Conservation (phyloP, 2,113 vertebrate genomes). For the Athene cunicularia region DNA sequence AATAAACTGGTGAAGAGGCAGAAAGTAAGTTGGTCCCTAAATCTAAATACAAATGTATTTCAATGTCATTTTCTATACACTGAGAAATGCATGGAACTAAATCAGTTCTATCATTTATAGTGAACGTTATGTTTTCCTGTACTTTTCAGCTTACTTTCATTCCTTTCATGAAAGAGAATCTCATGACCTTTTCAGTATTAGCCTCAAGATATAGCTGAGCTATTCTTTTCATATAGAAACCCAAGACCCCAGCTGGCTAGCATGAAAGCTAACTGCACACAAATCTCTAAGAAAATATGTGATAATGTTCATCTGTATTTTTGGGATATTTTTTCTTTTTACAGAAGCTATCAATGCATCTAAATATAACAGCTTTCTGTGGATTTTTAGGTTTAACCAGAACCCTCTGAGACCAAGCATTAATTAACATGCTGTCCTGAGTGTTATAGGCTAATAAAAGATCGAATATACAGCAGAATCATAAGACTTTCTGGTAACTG, state of each 20-base stretch:
- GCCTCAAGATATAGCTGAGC: conserved; percentile 65
- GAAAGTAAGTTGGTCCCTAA: conserved; percentile 40
- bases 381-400: conserved; percentile 22
- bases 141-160: conserved; percentile 62
- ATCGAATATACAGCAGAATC: conserved; percentile 1
- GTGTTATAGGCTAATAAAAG: conserved; percentile 43
- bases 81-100: conserved; percentile 45
- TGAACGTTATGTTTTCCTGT: conserved; percentile 45
- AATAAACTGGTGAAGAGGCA: conserved; percentile 53
- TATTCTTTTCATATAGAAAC: conserved; percentile 67
- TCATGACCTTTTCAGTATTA: conserved; percentile 68
- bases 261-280: conserved; percentile 53
- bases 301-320: conserved; percentile 53
- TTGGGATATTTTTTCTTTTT: background rate
- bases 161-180: conserved; percentile 63
- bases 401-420: background rate
- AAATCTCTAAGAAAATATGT: conserved; percentile 64
- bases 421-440: conserved; percentile 56
- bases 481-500: conserved; percentile 11
- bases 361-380: conserved; percentile 39
- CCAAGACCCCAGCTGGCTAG: conserved; percentile 62
- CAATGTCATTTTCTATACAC: conserved; percentile 56
- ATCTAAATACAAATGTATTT: conserved; percentile 62
- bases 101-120: conserved; percentile 41
- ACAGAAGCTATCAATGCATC: conserved; percentile 19